Evolutionary conservation across 2,113 vertebrate species (phyloP).

Genomic region (Lichenostomus cassidix): DNA sequence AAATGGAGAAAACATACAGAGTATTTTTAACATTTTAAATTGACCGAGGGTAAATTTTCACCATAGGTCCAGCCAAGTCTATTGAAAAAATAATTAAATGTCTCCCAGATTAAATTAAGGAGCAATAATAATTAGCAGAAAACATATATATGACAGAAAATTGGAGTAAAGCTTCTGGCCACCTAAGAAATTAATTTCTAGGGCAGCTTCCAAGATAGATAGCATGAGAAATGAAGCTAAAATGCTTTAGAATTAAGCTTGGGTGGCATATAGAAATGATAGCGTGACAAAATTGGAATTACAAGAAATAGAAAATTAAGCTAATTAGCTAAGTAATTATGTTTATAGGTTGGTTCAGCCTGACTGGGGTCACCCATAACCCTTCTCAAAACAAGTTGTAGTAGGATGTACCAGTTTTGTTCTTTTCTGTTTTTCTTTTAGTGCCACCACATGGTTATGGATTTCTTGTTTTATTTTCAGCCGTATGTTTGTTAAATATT

Average conservation of each 20-base stretch:
- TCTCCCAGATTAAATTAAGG: not conserved
- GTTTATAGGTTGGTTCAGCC: not conserved
- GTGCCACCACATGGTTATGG: not conserved
- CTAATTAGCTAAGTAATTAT: not conserved
- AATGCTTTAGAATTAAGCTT: not conserved
- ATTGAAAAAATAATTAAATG: not conserved
- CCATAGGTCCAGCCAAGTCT: not conserved
- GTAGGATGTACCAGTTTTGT: not conserved
- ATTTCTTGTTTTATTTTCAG: not conserved
- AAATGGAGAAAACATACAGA: not conserved
- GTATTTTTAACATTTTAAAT: not conserved
- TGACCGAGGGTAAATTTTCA: not conserved
- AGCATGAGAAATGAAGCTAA: not conserved
- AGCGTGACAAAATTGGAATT: not conserved
- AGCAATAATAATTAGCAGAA: conserved; percentile 1
- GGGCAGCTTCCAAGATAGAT: not conserved
- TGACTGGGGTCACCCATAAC: not conserved
- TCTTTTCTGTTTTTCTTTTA: not conserved
- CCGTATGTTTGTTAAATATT: not conserved
- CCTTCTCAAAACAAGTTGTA: not conserved
- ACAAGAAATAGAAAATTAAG: not conserved
- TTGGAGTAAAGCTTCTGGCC: not conserved
- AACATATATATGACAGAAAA: not conserved
- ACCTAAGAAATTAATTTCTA: conserved; percentile 14
- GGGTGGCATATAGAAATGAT: not conserved